Percentiles rank a stretch among this genome's conserved stretches.
Evolutionary conservation across 2,797 vertebrate species (phyloP).

Genomic region (Mus minutoides): DNA sequence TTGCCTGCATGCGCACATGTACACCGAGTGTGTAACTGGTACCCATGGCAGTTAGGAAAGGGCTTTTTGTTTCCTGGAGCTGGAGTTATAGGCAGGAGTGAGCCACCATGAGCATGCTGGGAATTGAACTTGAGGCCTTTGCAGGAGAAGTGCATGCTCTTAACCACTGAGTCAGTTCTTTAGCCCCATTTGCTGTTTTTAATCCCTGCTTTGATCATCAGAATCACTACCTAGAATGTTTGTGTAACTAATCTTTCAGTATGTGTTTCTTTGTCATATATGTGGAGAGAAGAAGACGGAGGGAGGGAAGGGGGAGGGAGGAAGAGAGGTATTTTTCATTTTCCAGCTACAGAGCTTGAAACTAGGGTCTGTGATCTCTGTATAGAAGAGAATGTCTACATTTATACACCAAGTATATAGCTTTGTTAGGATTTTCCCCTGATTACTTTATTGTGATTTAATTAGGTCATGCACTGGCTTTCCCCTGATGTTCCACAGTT

Average conservation of each 20-base stretch:
- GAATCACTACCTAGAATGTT: conserved; percentile 19
- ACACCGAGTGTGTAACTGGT: neutral
- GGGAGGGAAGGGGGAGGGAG: no score
- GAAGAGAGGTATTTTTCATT: no score
- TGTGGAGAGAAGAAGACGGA: fast-evolving
- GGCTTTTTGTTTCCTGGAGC: neutral
- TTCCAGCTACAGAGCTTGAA: neutral
- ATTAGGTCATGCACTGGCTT: conserved; percentile 62
- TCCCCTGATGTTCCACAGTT: neutral
- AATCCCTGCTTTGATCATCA: neutral
- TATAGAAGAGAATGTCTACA: neutral
- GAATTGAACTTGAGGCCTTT: neutral
- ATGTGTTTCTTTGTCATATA: neutral
- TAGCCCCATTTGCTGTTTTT: neutral
- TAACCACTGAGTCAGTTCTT: neutral
- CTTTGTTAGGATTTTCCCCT: conserved; percentile 12
- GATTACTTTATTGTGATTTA: conserved; percentile 55
- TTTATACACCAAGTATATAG: neutral
- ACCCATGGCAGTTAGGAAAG: neutral
- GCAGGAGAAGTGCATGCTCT: neutral
- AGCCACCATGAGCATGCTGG: neutral
- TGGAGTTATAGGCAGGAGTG: neutral
- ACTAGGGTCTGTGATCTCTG: neutral
- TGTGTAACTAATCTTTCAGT: neutral
- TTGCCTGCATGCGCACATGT: neutral